These are phyloP conservation scores for Laothoe populi DNA, from an alignment of 2,888 invertebrate species.

Conservation along the genomic window DNA sequence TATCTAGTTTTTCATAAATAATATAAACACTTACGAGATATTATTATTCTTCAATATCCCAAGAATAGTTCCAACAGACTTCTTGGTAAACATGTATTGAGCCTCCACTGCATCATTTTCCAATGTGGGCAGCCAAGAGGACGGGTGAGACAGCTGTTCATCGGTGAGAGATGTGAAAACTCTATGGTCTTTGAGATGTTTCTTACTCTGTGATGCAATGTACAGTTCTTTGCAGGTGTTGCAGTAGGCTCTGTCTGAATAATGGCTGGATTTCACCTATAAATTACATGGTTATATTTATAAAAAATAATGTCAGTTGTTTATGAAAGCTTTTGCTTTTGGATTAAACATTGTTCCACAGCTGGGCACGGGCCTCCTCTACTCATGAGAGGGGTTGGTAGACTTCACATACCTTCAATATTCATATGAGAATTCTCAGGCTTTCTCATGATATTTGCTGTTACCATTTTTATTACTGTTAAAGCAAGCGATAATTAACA, in stretches of 20 bases:
- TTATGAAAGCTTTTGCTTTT: not conserved
- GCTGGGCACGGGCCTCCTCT: no score
- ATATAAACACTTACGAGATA: conserved; percentile 75
- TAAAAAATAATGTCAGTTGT: not conserved
- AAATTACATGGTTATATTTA: conserved; percentile 13
- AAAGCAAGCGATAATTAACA: no score
- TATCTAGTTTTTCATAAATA: not conserved
- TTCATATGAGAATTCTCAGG: no score
- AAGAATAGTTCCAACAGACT: conserved; percentile 87
- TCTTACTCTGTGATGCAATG: conserved; percentile 56
- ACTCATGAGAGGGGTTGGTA: no score
- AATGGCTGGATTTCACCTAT: conserved; percentile 72
- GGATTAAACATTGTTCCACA: no score
- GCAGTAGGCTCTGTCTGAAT: conserved; percentile 86
- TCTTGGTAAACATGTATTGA: conserved; percentile 93
- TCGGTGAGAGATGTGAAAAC: conserved; percentile 81
- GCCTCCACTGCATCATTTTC: conserved; percentile 93
- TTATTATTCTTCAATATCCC: conserved; percentile 85
- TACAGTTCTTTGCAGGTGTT: conserved; percentile 86
- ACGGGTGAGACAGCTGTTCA: conserved; percentile 86
- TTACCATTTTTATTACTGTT: no score
- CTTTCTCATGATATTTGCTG: no score
- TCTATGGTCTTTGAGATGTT: conserved; percentile 85
- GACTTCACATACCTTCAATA: no score
- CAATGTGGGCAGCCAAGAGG: conserved; percentile 87